phyloP scores from a whole-genome alignment of 2,888 invertebrate species.

The Biston betularia region DNA sequence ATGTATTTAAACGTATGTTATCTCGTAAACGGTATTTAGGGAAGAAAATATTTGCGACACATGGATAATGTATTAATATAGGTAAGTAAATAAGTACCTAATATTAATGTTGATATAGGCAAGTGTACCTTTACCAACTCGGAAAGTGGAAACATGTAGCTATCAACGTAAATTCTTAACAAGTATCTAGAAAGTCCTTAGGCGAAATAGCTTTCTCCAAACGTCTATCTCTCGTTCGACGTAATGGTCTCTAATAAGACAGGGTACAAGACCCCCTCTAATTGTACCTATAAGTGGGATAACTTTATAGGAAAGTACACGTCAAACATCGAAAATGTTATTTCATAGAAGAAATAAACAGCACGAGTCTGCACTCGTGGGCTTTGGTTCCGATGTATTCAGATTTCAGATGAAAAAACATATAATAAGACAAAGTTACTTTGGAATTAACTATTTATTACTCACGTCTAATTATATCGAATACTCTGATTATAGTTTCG shows the following conservation, averaged over 20 bases:
- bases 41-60: background rate
- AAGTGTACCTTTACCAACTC: background rate
- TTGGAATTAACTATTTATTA: too few relatives aligned
- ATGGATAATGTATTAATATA: background rate
- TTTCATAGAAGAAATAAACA: slow-evolving; percentile 27
- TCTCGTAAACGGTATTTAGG: background rate
- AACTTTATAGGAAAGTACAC: slow-evolving; percentile 38
- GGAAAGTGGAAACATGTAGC: slow-evolving; percentile 6
- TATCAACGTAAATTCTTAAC: slow-evolving; percentile 27
- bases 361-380: slow-evolving; percentile 6
- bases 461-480: too few relatives aligned
- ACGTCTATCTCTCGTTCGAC: slow-evolving; percentile 25
- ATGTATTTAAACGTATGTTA: too few relatives aligned
- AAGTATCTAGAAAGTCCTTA: slow-evolving; percentile 20
- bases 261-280: slow-evolving; percentile 31
- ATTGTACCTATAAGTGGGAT: slow-evolving; percentile 39
- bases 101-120: too few relatives aligned
- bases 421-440: background rate
- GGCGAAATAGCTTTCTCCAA: slow-evolving; percentile 37
- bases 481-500: too few relatives aligned
- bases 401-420: too few relatives aligned
- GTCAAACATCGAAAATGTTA: slow-evolving; percentile 39
- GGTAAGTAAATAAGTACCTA: background rate
- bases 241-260: slow-evolving; percentile 43
- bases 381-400: slow-evolving; percentile 33